Percentiles rank a stretch among this genome's conserved stretches.
These are phyloP conservation scores for Drosophila subsilvestris DNA, from an alignment of 2,888 invertebrate species.

Conservation along the genomic window DNA sequence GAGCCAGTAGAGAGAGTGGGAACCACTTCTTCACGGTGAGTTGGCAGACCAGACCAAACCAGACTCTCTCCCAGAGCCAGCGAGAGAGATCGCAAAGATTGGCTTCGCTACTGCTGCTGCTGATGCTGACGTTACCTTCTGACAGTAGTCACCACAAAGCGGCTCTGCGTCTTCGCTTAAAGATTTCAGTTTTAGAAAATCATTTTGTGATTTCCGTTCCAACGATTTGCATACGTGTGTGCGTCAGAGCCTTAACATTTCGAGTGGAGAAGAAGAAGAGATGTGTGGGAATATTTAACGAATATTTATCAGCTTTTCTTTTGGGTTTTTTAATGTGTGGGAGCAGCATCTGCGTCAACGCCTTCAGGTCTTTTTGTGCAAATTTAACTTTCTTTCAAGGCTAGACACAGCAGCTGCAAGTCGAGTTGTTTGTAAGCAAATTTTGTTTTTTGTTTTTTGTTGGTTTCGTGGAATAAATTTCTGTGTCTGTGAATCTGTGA, in stretches of 20 bases:
- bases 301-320: conserved; percentile 29
- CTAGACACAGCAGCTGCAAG: conserved; percentile 29
- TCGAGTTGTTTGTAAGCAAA: conserved; percentile 18
- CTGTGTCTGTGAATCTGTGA: not conserved
- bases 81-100: conserved; percentile 39
- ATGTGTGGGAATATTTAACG: conserved; percentile 17
- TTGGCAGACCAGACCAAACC: not conserved
- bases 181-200: conserved; percentile 35
- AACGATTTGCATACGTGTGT: conserved; percentile 72
- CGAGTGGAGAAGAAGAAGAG: conserved; percentile 1
- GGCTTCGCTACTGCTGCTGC: conserved; percentile 40
- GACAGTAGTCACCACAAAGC: conserved; percentile 46
- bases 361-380: conserved; percentile 26
- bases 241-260: conserved; percentile 56
- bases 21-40: not conserved
- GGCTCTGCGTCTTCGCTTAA: conserved; percentile 23
- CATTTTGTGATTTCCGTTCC: conserved; percentile 53
- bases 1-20: conserved; percentile 22
- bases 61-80: not conserved
- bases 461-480: conserved; percentile 16
- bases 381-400: conserved; percentile 46
- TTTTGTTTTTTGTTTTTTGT: conserved; percentile 12
- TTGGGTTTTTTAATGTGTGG: conserved; percentile 18
- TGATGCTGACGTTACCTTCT: conserved; percentile 48
- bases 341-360: conserved; percentile 37